Percentiles rank a stretch among this genome's conserved stretches.
Evolutionary conservation across 2,113 vertebrate species (phyloP).

Genomic region (Centropus unirufus): DNA sequence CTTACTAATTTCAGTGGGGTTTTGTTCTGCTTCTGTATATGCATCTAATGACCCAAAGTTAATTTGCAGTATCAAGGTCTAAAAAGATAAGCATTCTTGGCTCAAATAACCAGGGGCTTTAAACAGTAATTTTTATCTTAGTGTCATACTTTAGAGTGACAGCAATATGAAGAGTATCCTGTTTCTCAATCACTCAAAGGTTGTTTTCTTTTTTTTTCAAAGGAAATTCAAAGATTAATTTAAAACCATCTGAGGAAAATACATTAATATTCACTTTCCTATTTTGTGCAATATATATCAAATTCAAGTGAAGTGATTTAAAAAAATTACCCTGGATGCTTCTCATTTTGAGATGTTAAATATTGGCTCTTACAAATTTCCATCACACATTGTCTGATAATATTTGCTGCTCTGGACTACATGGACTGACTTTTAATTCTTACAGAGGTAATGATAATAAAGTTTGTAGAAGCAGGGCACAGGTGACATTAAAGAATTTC

Average conservation of each 20-base stretch:
- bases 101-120: neutral
- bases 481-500: neutral
- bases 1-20: neutral
- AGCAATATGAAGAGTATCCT: neutral
- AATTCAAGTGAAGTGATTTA: neutral
- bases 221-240: slow-evolving; percentile 14
- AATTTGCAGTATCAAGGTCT: neutral
- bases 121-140: neutral
- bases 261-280: slow-evolving; percentile 1
- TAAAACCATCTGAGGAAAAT: slow-evolving; percentile 23
- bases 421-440: slow-evolving; percentile 3
- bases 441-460: neutral
- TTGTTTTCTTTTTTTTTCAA: neutral
- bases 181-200: neutral
- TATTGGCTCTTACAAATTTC: slow-evolving; percentile 13
- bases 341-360: slow-evolving; percentile 34
- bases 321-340: slow-evolving; percentile 14
- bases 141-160: neutral
- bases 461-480: neutral
- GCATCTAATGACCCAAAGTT: neutral
- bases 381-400: slow-evolving; percentile 1
- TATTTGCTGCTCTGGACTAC: slow-evolving; percentile 18
- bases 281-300: slow-evolving; percentile 10
- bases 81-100: neutral
- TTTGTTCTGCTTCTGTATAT: neutral